Percentiles rank a stretch among this genome's conserved stretches.
Evolutionary conservation across 2,888 invertebrate genomes (phyloP).

Genomic region (Phoronis australis): DNA sequence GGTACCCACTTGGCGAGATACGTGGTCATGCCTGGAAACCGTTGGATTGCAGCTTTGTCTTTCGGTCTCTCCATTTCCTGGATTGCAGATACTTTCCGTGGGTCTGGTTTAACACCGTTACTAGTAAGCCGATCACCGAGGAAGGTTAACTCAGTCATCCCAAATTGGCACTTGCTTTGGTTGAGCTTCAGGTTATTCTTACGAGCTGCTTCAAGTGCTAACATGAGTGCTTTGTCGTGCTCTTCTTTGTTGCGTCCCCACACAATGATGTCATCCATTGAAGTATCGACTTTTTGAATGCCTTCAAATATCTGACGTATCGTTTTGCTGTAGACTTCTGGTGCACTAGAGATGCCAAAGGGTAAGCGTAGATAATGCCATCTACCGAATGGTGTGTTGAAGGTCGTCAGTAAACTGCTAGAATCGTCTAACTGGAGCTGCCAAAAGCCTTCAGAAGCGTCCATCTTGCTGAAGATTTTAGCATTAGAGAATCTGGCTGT

Average conservation of each 20-base stretch:
- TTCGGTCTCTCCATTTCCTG: background rate
- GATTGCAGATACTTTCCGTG: constrained; percentile 5
- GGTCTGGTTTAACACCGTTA: constrained; percentile 10
- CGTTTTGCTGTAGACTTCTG: constrained; percentile 11
- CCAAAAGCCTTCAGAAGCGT: constrained; percentile 17
- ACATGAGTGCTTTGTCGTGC: constrained; percentile 4
- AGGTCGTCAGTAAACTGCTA: constrained; percentile 13
- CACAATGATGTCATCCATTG: constrained; percentile 12
- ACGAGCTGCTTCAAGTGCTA: constrained; percentile 7
- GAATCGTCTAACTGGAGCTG: constrained; percentile 16
- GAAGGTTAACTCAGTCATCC: constrained; percentile 11
- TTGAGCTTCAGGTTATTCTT: constrained; percentile 8
- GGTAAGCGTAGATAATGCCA: constrained; percentile 13
- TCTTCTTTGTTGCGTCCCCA: constrained; percentile 2
- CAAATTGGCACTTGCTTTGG: constrained; percentile 8
- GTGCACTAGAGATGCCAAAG: constrained; percentile 15
- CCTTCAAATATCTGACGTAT: constrained; percentile 10
- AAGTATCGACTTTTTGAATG: constrained; percentile 8
- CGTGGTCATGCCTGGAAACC: constrained; percentile 11
- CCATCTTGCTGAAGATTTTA: constrained; percentile 16
- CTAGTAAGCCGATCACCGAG: constrained; percentile 9
- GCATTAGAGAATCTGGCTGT: constrained; percentile 11
- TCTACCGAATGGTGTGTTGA: constrained; percentile 17
- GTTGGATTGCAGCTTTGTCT: constrained; percentile 4
- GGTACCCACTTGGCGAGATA: constrained; percentile 8